A percentile compares a stretch with the other conserved stretches of the same genome.
Conservation (phyloP, 2,888 invertebrate genomes). For the Zelleria hepariella region DNA sequence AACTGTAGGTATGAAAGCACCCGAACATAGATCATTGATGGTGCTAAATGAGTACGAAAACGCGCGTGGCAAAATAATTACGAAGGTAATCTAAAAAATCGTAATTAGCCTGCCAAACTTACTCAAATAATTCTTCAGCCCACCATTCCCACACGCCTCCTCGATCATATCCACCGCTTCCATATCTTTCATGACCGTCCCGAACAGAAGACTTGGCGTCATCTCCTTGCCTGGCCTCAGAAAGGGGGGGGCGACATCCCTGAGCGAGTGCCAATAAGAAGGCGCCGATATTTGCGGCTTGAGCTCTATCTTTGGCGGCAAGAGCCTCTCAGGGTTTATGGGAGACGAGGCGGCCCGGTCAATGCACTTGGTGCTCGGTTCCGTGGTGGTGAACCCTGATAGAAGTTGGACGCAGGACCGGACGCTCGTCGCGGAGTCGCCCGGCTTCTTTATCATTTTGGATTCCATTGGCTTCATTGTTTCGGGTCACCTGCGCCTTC, state of each 20-base stretch:
- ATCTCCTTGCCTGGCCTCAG: slow-evolving; percentile 27
- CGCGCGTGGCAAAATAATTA: too few relatives aligned
- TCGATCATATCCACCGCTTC: slow-evolving; percentile 46
- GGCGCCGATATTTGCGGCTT: slow-evolving; percentile 49
- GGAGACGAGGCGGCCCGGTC: not conserved
- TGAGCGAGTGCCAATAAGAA: slow-evolving; percentile 45
- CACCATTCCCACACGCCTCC: slow-evolving; percentile 25
- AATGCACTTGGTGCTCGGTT: not conserved
- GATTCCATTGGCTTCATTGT: not conserved
- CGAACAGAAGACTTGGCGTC: slow-evolving; percentile 32
- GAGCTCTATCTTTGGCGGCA: slow-evolving; percentile 6
- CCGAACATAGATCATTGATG: too few relatives aligned
- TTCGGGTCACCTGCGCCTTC: not conserved
- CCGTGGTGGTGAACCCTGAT: not conserved
- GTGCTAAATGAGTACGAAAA: too few relatives aligned
- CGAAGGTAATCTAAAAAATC: too few relatives aligned
- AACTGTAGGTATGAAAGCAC: too few relatives aligned
- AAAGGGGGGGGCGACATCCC: slow-evolving; percentile 50
- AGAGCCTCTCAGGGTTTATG: not conserved
- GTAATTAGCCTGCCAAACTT: slow-evolving; percentile 8
- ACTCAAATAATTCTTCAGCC: slow-evolving; percentile 37
- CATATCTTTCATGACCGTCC: slow-evolving; percentile 33
- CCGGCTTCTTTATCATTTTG: not conserved
- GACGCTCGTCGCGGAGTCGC: not conserved
- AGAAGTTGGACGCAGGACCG: not conserved